Evolutionary conservation across 2,113 vertebrate genomes (phyloP), one percentile per base, ranked within the genome.

Genomic region (Nettapus auritus): DNA sequence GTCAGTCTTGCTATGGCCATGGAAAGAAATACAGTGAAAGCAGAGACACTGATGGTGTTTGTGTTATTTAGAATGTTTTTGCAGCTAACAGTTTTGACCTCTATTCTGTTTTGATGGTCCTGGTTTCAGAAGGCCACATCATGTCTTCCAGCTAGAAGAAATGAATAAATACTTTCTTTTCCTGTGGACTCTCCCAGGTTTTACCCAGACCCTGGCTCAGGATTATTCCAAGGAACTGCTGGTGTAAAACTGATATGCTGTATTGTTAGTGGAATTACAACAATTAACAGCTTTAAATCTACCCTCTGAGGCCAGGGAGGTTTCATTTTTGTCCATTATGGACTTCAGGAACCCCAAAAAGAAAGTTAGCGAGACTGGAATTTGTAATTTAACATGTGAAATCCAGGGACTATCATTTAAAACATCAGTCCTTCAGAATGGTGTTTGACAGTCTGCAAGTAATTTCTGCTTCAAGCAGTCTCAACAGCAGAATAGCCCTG

Each of bases 1-100:
- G 93, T 96, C 96, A 94, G 28, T 88, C 86, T 93, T 0, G 12
- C 67, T 89, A 28, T 82, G 81, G 70, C 82, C 7, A 6, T 93
- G 94, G 93, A 96, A 96, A 96, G 97, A 97, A 97, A 97, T 96
- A 96, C 92, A 95, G 83, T 89, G 89, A 84, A 89, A 90, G 96
- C 88, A 86, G 84, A 95, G 90, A 95, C 82, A 33, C 70, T 90
- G 81, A 77, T 52, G 12, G 86, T 96, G 78, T 96, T 97, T 94
- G 81, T 93, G 67, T 90, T 92, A 91, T 86, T 86, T 83, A 82
- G 79, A 93, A 94, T 96, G 91, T 94, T 97, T 96, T 97, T 93
- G 84, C 80, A 96, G 94, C 86, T 94, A 97, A 93, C 87, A 78
- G 84, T 76, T 84, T 87, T 94, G 90, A 96, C 95, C 87, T 92